These are phyloP conservation scores for Cyclina sinensis DNA, from an alignment of 1,140 invertebrate species.

Conservation along the genomic window DNA sequence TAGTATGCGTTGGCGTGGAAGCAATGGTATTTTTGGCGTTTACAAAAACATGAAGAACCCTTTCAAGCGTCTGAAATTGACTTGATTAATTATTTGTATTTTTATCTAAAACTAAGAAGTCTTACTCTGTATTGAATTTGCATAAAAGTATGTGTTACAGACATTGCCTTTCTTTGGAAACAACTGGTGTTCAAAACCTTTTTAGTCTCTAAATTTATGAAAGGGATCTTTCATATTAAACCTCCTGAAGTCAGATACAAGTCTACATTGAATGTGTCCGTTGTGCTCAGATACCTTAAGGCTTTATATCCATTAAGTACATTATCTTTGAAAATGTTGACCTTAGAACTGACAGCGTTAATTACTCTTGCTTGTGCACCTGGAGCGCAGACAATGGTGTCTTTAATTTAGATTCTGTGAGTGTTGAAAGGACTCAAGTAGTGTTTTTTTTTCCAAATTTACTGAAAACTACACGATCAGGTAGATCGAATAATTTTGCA, in stretches of 20 bases:
- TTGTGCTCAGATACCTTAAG: conserved; percentile 59
- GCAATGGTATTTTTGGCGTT: conserved; percentile 45
- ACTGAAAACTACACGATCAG: not conserved
- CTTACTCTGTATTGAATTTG: conserved; percentile 63
- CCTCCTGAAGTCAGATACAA: conserved; percentile 53
- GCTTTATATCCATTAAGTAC: conserved; percentile 44
- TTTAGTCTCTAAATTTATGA: conserved; percentile 60
- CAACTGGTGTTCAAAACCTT: not conserved
- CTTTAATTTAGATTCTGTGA: conserved; percentile 53
- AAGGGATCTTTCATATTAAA: conserved; percentile 67
- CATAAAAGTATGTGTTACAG: conserved; percentile 44
- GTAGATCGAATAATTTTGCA: not conserved
- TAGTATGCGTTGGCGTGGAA: conserved; percentile 35
- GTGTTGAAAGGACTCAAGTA: not conserved
- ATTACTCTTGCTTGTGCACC: conserved; percentile 54
- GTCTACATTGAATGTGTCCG: conserved; percentile 68
- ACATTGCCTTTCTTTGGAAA: conserved; percentile 44
- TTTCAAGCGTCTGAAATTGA: conserved; percentile 16
- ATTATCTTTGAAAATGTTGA: conserved; percentile 56
- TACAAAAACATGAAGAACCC: not conserved
- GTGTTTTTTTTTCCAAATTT: conserved; percentile 35
- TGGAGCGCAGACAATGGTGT: conserved; percentile 53
- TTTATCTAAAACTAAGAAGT: not conserved
- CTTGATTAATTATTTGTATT: conserved; percentile 43
- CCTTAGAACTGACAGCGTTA: conserved; percentile 1